Base-by-base conservation (phyloP, 2,888 invertebrate species). In the Gortyna flavago region DNA sequence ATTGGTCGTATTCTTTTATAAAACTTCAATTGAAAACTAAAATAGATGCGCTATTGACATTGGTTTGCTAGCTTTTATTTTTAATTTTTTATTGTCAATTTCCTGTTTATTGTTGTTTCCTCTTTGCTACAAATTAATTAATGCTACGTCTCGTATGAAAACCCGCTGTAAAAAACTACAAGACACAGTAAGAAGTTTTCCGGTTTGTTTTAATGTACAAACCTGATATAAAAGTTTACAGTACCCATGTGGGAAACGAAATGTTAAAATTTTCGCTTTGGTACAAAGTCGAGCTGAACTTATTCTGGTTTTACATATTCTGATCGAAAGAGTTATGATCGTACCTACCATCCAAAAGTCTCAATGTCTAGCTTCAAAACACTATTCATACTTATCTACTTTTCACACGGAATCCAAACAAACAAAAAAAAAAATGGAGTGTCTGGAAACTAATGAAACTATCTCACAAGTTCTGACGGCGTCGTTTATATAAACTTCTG, bases 401-500 rank as follows among this genome's bases (percentile, higher is more conserved):
- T 81, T 81, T 78, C 78, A 83, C 79, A 79, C 77, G 70, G 77
- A 84, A 72, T 64, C 64, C 59, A 41, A 76, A 64, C 84, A 88
- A 89, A 87, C 75, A 87, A 76, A 48, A 0, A 76, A 86, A 83
- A 77, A 85, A 81, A 81, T 85, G 70, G 87, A 84, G 86, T 87
- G 85, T 88, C 87, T 85, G 71, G 35, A 75, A 87, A 89, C 75
- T 84, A 88, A 89, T 88, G 82, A 85, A 89, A 89, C 87, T 89
- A 89, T 88, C 76, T 85, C 51, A 62, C 75, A 88, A 88, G 87
- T 88, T 89, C 65, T 77, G 84, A 85, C 79, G 88, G 86, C 84
- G 81, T 89, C 90, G 89, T 90, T 91, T 92, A 90, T 89, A 88
- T 88, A 83, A 89, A 91, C 88, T 90, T 87, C 85, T 82, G 89